Evolutionary conservation across 2,888 invertebrate genomes (phyloP), one percentile per base, ranked within the genome.

Genomic region (Ischnura elegans): DNA sequence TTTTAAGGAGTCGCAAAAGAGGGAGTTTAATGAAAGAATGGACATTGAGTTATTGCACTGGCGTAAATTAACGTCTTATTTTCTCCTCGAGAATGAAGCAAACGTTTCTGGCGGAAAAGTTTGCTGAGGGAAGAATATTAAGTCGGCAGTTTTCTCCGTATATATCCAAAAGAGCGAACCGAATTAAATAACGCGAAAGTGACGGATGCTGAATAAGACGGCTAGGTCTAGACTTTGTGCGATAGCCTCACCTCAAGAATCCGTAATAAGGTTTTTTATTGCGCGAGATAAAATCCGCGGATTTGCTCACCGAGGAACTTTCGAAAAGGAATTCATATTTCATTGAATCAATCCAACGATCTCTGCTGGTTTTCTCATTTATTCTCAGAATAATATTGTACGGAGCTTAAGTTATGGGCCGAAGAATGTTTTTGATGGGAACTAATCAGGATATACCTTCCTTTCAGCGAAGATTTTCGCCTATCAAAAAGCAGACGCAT

Each of bases 41-140:
- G 76, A 76, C 76, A 36, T 29, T 76, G 76, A 76, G 76, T 76
- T 76, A 76, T 76, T 76, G 29, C 76, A 16, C 36, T 0, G 76
- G 36, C 36, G 76, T 36, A 76, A 76, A 76, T 76, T 76, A 36
- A 29, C 66, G 76, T 76, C 76, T 76, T 76, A 76, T 76, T 76
- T 36, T 76, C 36, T 76, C 25, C 76, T 16, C 76, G 13, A 10
- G 10, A 8, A 3, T 76, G 10, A 36, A 10, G 13, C 29, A 36
- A 76, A 16, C 36, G 13, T 36, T 36, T 76, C 25, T 76, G 8
- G 36, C 13, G 36, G 36, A 76, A 76, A 76, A 36, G 29, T 76
- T 76, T 36, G 10, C 0, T 8, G 6, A 16, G 36, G 36, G 16
- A 76, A 36, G 76, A 76, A 76, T 76, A 76, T 76, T 76, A 76